A percentile compares a stretch with the other conserved stretches of the same genome.
These are phyloP conservation scores for Zaprionus taronus DNA, from an alignment of 1,140 invertebrate species.

Conservation along the genomic window DNA sequence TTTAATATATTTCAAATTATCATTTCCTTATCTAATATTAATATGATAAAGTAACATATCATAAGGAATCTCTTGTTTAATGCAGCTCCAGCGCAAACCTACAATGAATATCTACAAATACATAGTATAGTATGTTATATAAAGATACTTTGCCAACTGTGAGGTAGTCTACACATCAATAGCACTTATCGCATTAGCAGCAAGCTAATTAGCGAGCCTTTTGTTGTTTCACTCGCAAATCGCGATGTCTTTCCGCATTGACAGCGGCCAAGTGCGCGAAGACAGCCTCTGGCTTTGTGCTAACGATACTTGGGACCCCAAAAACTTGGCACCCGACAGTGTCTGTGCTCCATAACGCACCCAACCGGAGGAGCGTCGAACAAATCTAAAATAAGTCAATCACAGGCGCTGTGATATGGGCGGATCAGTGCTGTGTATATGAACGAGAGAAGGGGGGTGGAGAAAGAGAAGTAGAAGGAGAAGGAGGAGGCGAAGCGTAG, in stretches of 20 bases:
- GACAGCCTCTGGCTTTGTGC: slow-evolving; percentile 63
- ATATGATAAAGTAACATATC: too few relatives aligned
- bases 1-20: too few relatives aligned
- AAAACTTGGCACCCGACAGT: slow-evolving; percentile 59
- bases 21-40: too few relatives aligned
- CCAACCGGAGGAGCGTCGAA: neutral
- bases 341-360: slow-evolving; percentile 35
- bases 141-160: neutral
- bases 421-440: neutral
- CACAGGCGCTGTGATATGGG: slow-evolving; percentile 4
- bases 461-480: neutral
- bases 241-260: slow-evolving; percentile 71
- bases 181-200: slow-evolving; percentile 63
- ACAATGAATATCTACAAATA: neutral
- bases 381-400: slow-evolving; percentile 45
- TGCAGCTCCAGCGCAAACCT: too few relatives aligned
- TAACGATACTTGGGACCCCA: slow-evolving; percentile 58
- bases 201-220: slow-evolving; percentile 65
- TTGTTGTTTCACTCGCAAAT: slow-evolving; percentile 63
- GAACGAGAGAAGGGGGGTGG: neutral
- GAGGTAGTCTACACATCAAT: neutral
- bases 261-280: slow-evolving; percentile 62
- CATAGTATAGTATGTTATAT: neutral
- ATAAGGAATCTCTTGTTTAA: too few relatives aligned
- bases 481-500: neutral